A percentile compares a stretch with the other conserved stretches of the same genome.
Evolutionary conservation across 2,113 vertebrate genomes (phyloP).

Genomic region (Brachypodius melanocephalos): DNA sequence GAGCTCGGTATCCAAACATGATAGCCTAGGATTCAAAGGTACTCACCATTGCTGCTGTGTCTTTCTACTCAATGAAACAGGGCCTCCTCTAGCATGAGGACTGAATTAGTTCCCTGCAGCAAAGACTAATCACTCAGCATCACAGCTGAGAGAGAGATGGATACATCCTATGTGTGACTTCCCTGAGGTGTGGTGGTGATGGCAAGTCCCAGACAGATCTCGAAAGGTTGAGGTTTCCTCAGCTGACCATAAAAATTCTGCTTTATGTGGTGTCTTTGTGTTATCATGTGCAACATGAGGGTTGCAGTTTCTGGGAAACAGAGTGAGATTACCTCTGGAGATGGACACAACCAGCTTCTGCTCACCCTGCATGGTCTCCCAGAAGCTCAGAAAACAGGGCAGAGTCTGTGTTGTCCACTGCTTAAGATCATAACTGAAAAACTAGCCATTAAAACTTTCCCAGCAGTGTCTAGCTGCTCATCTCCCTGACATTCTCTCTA

Average conservation of each 20-base stretch:
- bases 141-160: background rate
- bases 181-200: background rate
- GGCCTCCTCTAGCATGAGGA: background rate
- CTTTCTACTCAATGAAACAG: background rate
- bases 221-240: background rate
- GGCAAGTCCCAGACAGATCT: background rate
- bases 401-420: background rate
- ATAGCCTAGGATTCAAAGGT: background rate
- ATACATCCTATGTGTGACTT: background rate
- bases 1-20: background rate
- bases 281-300: background rate
- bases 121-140: background rate
- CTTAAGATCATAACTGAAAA: background rate
- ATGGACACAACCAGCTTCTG: background rate
- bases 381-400: background rate
- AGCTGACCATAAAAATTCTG: background rate
- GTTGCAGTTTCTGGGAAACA: background rate
- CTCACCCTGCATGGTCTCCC: background rate
- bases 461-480: background rate
- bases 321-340: background rate
- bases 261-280: background rate
- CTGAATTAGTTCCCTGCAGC: background rate
- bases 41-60: background rate
- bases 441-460: background rate
- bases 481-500: background rate